These are phyloP conservation scores for Silurus aristotelis DNA, from an alignment of 2,797 vertebrate species.

Conservation along the genomic window DNA sequence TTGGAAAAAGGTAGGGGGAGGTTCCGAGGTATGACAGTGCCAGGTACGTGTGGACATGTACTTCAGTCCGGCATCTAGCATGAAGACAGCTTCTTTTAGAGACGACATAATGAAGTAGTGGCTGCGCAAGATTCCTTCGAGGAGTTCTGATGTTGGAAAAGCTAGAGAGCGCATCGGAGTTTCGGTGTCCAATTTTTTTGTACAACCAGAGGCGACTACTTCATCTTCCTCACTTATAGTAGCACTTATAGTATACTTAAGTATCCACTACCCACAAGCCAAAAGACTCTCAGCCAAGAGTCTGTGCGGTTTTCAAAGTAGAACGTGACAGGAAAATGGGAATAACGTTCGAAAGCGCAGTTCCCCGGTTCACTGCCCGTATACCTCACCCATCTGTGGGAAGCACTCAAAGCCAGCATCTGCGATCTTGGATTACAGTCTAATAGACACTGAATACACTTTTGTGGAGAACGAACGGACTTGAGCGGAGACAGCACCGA, in stretches of 20 bases:
- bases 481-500: neutral
- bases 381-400: conserved; percentile 33
- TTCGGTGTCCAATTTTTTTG: neutral
- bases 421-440: neutral
- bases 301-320: conserved; percentile 3
- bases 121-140: conserved; percentile 3
- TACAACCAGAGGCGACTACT: conserved; percentile 6
- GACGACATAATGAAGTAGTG: conserved; percentile 45
- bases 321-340: conserved; percentile 27
- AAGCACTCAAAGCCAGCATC: neutral
- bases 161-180: conserved; percentile 12
- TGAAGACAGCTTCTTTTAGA: conserved; percentile 60
- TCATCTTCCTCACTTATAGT: conserved; percentile 32
- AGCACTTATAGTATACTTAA: conserved; percentile 4
- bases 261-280: conserved; percentile 5
- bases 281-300: conserved; percentile 25
- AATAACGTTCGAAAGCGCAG: neutral
- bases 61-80: conserved; percentile 39
- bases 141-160: neutral
- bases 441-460: conserved; percentile 12
- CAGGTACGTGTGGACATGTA: conserved; percentile 45
- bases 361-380: conserved; percentile 9
- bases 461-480: conserved; percentile 10
- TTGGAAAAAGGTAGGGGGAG: conserved; percentile 10
- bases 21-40: conserved; percentile 35